A percentile compares a stretch with the other conserved stretches of the same genome.
These are phyloP conservation scores for Pseudorectes ferrugineus DNA, from an alignment of 2,113 vertebrate species.

Conservation along the genomic window DNA sequence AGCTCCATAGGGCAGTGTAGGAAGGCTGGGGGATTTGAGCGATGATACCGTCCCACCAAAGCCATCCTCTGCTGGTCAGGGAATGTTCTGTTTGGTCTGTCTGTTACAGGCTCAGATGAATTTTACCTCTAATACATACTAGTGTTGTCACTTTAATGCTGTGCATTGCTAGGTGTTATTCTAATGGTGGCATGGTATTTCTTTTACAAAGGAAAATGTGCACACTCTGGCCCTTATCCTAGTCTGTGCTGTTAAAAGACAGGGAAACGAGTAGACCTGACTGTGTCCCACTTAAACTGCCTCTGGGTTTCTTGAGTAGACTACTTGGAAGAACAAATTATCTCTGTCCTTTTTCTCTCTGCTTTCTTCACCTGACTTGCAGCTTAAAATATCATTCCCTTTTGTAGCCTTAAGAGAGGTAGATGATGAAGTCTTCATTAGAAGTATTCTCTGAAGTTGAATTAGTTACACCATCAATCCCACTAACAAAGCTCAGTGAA, in stretches of 20 bases:
- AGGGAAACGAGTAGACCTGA: not conserved
- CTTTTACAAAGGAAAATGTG: not conserved
- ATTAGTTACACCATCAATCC: not conserved
- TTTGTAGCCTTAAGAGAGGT: not conserved
- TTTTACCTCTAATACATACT: not conserved
- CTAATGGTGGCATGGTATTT: not conserved
- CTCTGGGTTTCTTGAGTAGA: not conserved
- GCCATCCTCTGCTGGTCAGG: not conserved
- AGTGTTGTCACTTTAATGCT: not conserved
- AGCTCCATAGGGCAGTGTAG: not conserved
- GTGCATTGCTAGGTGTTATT: not conserved
- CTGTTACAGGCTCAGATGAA: not conserved
- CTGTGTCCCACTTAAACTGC: not conserved
- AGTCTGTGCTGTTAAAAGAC: not conserved
- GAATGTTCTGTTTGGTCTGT: not conserved
- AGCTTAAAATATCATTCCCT: not conserved
- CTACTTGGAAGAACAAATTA: not conserved
- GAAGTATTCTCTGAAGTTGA: not conserved
- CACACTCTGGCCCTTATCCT: not conserved
- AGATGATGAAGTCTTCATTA: not conserved
- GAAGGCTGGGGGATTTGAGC: not conserved
- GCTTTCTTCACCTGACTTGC: not conserved
- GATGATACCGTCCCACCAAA: not conserved
- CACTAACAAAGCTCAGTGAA: not conserved
- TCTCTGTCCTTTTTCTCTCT: not conserved